phyloP scores from a whole-genome alignment of 2,113 vertebrate species.

The Sinocyclocheilus rhinocerous region DNA sequence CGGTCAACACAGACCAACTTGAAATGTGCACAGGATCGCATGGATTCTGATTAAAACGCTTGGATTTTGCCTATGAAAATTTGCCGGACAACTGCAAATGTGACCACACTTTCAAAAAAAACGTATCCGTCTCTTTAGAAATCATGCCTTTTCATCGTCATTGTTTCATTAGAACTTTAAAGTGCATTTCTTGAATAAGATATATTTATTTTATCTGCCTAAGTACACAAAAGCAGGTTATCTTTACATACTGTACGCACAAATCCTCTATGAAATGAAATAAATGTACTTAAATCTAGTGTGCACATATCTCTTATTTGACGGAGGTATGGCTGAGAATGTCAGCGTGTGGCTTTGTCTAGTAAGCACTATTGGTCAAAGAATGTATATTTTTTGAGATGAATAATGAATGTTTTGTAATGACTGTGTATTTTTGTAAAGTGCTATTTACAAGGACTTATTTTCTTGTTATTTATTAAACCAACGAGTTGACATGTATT shows the following conservation, averaged over 20 bases:
- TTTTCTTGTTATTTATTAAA: conserved; percentile 25
- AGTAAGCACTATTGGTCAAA: conserved; percentile 43
- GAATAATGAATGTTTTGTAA: conserved; percentile 54
- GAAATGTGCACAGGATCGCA: background rate
- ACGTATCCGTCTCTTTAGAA: background rate
- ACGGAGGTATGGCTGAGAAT: conserved; percentile 10
- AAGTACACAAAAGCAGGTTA: conserved; percentile 19
- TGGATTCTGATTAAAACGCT: background rate
- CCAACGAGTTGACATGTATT: conserved; percentile 16
- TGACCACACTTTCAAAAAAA: background rate
- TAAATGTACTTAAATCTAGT: background rate
- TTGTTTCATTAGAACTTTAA: background rate
- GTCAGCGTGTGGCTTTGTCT: conserved; percentile 20
- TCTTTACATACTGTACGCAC: background rate
- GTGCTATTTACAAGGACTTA: conserved; percentile 44
- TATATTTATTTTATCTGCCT: background rate
- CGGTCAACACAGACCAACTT: background rate
- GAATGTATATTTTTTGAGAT: conserved; percentile 59
- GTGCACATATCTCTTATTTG: conserved; percentile 26
- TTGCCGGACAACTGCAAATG: background rate
- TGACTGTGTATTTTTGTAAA: conserved; percentile 57
- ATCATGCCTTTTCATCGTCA: conserved; percentile 11
- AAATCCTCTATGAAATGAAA: background rate
- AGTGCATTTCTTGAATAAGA: conserved; percentile 29
- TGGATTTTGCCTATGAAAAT: background rate